phyloP scores from a whole-genome alignment of 2,797 vertebrate species.

The Garrulus glandarius region DNA sequence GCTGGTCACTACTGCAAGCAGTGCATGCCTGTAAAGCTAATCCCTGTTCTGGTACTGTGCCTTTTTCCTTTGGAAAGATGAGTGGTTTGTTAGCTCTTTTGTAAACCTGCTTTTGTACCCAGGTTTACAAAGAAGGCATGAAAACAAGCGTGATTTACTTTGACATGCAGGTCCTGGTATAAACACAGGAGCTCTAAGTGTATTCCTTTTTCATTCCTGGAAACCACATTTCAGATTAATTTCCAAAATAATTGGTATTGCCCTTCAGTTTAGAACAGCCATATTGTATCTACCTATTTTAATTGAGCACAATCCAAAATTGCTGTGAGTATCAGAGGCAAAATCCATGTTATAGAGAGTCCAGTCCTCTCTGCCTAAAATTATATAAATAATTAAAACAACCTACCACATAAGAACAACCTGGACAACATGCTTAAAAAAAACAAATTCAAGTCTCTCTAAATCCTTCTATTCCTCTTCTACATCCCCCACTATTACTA shows the following conservation, averaged over 20 bases:
- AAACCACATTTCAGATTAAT: neutral
- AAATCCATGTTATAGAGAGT: neutral
- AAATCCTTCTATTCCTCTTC: neutral
- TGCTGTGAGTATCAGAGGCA: neutral
- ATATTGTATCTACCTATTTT: neutral
- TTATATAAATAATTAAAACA: neutral
- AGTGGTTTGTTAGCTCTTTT: neutral
- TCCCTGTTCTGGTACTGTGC: neutral
- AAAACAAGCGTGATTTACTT: neutral
- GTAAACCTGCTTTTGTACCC: neutral
- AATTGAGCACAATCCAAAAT: neutral
- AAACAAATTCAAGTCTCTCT: neutral
- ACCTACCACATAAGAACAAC: neutral
- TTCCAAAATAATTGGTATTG: neutral
- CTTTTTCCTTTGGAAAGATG: neutral
- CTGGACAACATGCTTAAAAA: neutral
- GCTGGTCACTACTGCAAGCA: neutral
- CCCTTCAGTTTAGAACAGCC: neutral
- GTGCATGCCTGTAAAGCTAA: neutral
- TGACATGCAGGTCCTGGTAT: neutral
- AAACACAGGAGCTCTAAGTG: neutral
- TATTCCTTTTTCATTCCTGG: neutral
- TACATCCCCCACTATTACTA: neutral
- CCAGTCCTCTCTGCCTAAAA: neutral
- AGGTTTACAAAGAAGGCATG: neutral